phyloP scores from a whole-genome alignment of 2,113 vertebrate species.

The Sakesphorus luctuosus region DNA sequence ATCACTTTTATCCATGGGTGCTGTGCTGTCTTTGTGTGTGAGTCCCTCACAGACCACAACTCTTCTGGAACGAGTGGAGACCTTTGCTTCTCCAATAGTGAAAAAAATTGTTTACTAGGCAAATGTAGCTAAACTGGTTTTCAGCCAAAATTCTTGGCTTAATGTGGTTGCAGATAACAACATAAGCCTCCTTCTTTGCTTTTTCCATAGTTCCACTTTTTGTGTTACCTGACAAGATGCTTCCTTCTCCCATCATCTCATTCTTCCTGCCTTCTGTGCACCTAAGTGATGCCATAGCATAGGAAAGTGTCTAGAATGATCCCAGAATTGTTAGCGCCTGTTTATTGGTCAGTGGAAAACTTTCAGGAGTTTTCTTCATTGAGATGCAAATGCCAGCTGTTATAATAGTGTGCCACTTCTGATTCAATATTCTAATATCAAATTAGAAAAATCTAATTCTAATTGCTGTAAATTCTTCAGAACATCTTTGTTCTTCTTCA shows the following conservation, averaged over 20 bases:
- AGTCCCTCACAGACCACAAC: constrained; percentile 11
- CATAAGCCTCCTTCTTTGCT: neutral
- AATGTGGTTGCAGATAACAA: neutral
- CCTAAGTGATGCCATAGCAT: neutral
- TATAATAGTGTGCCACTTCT: neutral
- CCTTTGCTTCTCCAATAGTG: neutral
- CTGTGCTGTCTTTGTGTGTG: constrained; percentile 12
- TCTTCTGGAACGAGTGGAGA: neutral
- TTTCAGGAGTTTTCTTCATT: neutral
- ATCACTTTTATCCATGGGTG: neutral
- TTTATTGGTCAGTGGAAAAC: neutral
- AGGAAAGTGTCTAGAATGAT: neutral
- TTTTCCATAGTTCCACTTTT: neutral
- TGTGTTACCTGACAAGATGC: neutral
- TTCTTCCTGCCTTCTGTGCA: neutral
- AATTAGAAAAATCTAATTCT: neutral
- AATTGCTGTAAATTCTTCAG: neutral
- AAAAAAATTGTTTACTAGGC: neutral
- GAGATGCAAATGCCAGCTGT: neutral
- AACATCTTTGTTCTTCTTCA: neutral
- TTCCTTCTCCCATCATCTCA: neutral
- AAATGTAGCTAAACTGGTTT: neutral
- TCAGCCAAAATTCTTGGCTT: neutral
- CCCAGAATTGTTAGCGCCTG: neutral
- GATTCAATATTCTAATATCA: neutral